Evolutionary conservation across 2,797 vertebrate genomes (phyloP), one percentile per base, ranked within the genome.

Genomic region (Taenioides sp.): DNA sequence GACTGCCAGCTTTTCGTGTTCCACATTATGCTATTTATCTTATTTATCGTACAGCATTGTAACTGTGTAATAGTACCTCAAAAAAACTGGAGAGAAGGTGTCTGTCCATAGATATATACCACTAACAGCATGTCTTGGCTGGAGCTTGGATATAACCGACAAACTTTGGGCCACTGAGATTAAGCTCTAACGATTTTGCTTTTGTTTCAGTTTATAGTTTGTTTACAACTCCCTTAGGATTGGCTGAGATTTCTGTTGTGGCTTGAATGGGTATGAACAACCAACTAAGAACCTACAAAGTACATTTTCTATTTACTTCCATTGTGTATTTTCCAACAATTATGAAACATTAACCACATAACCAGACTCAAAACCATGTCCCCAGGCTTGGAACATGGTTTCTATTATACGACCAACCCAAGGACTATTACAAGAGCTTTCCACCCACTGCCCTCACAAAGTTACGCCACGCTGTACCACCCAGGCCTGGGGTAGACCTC

Each of bases 391-490:
- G 28, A 62, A n/a, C 31, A n/a, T 40, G 22, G n/a, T n/a, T 47
- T 47, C 6, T 23, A 43, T n/a, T 16, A 43, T n/a, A 22, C 2
- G 58, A 22, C 5, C 16, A 16, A 75, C 31, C 49, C 57, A 83
- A 87, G 78, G 75, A 74, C 75, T 57, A 73, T 73, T 64, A 78
- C 75, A 75, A 16, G 71, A 86, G 76, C 55, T 72, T 92, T 93
- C 91, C 92, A 91, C 85, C 84, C 80, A 54, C 67, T 75, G 78
- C 55, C 0, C 80, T 79, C 87, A 86, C 82, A 50, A 18, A 1
- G 66, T 77, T 90, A 88, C 91, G 87, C 87, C 77, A 62, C 72
- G 78, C 80, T 75, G 79, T 87, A 84, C 88, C 85, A 88, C 88
- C 90, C 87, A 88, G 67, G 76, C 84, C 82, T 84, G 34, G 2